Percentiles rank a stretch among this genome's conserved stretches.
Evolutionary conservation across 2,113 vertebrate species (phyloP).

Genomic region (Protobothrops mucrosquamatus): DNA sequence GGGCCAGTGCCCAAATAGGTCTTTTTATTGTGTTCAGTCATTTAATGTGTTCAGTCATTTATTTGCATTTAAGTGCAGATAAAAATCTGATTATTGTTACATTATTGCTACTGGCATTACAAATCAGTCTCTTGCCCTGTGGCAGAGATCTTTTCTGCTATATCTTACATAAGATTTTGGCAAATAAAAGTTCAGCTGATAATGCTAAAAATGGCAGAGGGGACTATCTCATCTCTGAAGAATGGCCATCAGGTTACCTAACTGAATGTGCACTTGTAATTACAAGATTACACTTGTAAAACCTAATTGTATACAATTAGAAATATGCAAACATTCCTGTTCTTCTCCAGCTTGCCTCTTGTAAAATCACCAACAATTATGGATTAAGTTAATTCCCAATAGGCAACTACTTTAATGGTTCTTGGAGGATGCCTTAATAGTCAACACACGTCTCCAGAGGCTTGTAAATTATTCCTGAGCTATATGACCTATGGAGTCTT

Average conservation of each 20-base stretch:
- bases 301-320: neutral
- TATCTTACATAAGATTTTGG: neutral
- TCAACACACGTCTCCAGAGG: neutral
- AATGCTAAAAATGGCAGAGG: neutral
- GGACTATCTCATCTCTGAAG: neutral
- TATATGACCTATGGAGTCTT: neutral
- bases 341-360: neutral
- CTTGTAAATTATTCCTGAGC: neutral
- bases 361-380: neutral
- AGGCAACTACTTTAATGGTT: neutral
- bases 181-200: neutral
- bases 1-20: neutral
- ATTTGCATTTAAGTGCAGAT: neutral
- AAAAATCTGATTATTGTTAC: neutral
- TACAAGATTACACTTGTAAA: neutral
- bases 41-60: neutral
- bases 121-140: neutral
- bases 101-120: neutral
- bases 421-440: neutral
- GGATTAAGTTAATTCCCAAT: neutral
- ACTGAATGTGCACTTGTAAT: neutral
- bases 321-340: neutral
- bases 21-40: neutral
- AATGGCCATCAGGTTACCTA: neutral
- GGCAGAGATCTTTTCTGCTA: neutral